A percentile compares a stretch with the other conserved stretches of the same genome.
These are phyloP conservation scores for Martes martes DNA, from an alignment of 2,113 vertebrate genomes.

Conservation along the genomic window DNA sequence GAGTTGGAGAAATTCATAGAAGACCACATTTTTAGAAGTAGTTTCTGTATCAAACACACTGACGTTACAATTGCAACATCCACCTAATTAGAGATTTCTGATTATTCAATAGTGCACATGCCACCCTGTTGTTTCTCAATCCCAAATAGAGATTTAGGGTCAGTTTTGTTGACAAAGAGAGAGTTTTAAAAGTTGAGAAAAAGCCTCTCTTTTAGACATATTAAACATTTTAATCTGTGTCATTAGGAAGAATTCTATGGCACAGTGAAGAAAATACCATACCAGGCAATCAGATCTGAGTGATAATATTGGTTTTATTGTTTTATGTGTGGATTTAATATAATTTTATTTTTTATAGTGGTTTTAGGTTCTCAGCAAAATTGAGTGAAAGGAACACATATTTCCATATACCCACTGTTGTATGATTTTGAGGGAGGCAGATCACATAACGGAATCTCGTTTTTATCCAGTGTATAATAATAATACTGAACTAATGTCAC, in stretches of 20 bases:
- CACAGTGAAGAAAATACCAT: neutral
- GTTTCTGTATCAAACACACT: neutral
- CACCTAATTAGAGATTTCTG: neutral
- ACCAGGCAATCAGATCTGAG: neutral
- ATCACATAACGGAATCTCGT: neutral
- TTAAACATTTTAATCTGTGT: neutral
- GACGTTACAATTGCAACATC: neutral
- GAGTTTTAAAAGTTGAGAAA: neutral
- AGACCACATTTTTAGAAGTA: neutral
- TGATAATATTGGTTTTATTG: neutral
- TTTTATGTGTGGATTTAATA: neutral
- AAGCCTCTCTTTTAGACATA: neutral
- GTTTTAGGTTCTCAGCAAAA: neutral
- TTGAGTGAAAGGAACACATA: neutral
- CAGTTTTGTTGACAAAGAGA: neutral
- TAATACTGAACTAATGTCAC: neutral
- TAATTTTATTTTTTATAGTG: neutral
- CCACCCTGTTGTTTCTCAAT: neutral
- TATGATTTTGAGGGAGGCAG: neutral
- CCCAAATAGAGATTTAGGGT: neutral
- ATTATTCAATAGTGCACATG: neutral
- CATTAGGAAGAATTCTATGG: neutral
- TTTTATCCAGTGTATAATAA: neutral
- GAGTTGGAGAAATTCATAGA: neutral
- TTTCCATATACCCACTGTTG: neutral